Evolutionary conservation across 2,888 invertebrate species (phyloP).

Genomic region (Mystacides longicornis): DNA sequence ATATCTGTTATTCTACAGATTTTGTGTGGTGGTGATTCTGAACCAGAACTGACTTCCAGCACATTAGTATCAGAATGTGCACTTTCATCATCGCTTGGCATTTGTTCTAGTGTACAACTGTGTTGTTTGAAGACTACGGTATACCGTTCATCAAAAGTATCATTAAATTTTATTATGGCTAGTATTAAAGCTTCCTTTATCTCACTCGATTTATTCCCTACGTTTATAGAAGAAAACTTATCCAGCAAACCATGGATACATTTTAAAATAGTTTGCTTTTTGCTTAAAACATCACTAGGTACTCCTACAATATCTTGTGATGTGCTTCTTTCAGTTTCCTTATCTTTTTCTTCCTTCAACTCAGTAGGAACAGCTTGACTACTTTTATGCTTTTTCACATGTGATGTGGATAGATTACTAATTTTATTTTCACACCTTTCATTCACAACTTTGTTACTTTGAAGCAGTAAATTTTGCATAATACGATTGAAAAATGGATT

Average conservation of each 20-base stretch:
- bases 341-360: too few relatives aligned
- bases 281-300: background rate
- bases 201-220: slow-evolving; percentile 11
- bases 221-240: slow-evolving; percentile 9
- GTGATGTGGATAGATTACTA: background rate
- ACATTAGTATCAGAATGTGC: slow-evolving; percentile 7
- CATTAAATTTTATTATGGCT: slow-evolving; percentile 16
- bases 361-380: too few relatives aligned
- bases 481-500: slow-evolving; percentile 21
- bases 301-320: background rate
- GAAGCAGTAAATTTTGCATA: slow-evolving; percentile 13
- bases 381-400: background rate
- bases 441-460: background rate
- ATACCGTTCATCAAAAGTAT: slow-evolving; percentile 12
- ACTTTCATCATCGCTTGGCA: background rate
- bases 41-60: slow-evolving; percentile 19
- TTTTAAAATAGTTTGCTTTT: slow-evolving; percentile 5
- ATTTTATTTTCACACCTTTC: background rate
- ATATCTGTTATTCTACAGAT: slow-evolving; percentile 2
- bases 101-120: slow-evolving; percentile 7
- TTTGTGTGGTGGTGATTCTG: slow-evolving; percentile 12
- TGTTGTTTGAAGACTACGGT: slow-evolving; percentile 8
- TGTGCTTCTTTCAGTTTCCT: too few relatives aligned
- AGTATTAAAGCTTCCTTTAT: slow-evolving; percentile 13
- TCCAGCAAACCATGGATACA: slow-evolving; percentile 6